Conservation (phyloP, 2,888 invertebrate species). For the Leucophenga maculata region DNA sequence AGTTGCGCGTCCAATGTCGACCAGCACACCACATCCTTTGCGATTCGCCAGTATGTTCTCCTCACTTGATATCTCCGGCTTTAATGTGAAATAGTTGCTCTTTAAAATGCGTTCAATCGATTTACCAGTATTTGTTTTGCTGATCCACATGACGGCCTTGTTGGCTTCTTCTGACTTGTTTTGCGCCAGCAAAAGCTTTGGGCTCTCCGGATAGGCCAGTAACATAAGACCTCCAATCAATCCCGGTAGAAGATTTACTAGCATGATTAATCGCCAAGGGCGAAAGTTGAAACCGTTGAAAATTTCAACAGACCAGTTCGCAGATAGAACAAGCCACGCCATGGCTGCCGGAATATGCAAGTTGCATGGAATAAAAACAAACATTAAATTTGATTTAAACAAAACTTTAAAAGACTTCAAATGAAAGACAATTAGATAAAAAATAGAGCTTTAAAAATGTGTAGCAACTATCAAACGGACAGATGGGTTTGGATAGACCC, state of each 20-base stretch:
- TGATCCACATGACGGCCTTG: slow-evolving; percentile 59
- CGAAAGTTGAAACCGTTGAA: slow-evolving; percentile 55
- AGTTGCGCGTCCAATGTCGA: slow-evolving; percentile 58
- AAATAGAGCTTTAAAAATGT: no score
- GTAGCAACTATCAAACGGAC: no score
- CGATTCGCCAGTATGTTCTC: slow-evolving; percentile 45
- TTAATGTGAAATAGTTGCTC: slow-evolving; percentile 44
- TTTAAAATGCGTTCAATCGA: slow-evolving; percentile 48
- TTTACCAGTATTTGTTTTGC: slow-evolving; percentile 54
- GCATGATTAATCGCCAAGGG: slow-evolving; percentile 63
- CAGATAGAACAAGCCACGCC: slow-evolving; percentile 60
- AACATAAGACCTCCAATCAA: slow-evolving; percentile 56
- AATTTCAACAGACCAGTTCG: slow-evolving; percentile 57
- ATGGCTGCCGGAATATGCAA: slow-evolving; percentile 42
- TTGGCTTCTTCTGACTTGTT: slow-evolving; percentile 50
- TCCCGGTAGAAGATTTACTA: slow-evolving; percentile 59
- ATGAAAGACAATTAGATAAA: no score
- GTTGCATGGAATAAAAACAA: background rate
- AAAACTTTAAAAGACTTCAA: no score
- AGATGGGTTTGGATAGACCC: no score
- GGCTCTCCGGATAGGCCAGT: slow-evolving; percentile 60
- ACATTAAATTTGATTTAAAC: no score
- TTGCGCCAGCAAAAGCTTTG: slow-evolving; percentile 59
- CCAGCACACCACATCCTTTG: slow-evolving; percentile 50
- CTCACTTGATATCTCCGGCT: slow-evolving; percentile 50